Conservation (phyloP, 1,140 invertebrate species). For the Zeugodacus cucurbitae region DNA sequence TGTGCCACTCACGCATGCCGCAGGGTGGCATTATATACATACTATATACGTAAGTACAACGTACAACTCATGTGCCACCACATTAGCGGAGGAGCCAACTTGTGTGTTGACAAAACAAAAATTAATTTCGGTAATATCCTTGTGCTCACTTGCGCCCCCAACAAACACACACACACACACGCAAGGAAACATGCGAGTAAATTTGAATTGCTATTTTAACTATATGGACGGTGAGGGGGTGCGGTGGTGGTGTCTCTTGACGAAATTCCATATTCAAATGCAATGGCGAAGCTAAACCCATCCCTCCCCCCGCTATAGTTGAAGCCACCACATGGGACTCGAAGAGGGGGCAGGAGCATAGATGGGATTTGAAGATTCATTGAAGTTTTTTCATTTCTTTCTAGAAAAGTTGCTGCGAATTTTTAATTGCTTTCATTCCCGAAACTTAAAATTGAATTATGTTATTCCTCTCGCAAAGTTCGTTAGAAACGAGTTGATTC, state of each 20-base stretch:
- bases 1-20: constrained; percentile 26
- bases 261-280: constrained; percentile 28
- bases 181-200: no score
- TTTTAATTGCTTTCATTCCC: constrained; percentile 33
- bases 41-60: no score
- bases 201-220: not conserved
- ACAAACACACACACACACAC: not conserved
- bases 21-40: not conserved
- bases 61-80: not conserved
- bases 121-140: constrained; percentile 35
- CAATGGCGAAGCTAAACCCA: not conserved
- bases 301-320: not conserved
- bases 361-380: not conserved
- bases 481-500: not conserved
- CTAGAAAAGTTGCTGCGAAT: constrained; percentile 10
- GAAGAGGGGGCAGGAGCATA: not conserved
- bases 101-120: constrained; percentile 23
- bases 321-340: not conserved
- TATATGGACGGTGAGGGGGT: not conserved
- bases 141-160: not conserved
- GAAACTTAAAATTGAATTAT: constrained; percentile 25
- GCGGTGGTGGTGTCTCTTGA: not conserved
- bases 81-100: constrained; percentile 10
- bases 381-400: not conserved
- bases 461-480: not conserved